These are phyloP conservation scores for Meloidogyne chitwoodi DNA, from an alignment of 1,140 invertebrate genomes.

Conservation along the genomic window DNA sequence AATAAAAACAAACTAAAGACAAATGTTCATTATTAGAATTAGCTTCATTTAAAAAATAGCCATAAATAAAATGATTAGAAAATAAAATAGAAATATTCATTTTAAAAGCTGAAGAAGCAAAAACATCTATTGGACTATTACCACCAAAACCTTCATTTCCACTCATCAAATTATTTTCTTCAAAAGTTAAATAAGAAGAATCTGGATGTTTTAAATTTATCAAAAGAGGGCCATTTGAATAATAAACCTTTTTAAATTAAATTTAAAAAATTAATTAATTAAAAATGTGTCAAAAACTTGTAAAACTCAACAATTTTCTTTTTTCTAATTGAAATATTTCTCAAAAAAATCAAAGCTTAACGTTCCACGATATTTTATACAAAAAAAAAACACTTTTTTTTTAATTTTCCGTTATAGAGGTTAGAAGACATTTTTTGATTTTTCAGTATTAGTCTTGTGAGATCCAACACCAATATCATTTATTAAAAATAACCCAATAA, in stretches of 20 bases:
- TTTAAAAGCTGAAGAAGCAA: conserved; percentile 77
- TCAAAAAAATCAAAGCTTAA: too few species aligned
- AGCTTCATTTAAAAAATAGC: conserved; percentile 65
- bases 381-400: too few species aligned
- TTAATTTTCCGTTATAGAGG: too few species aligned
- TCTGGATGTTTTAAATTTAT: conserved; percentile 70
- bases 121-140: conserved; percentile 93
- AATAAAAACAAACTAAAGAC: neutral
- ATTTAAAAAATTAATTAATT: too few species aligned
- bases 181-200: conserved; percentile 74
- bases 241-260: conserved; percentile 69
- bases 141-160: conserved; percentile 69
- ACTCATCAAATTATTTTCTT: conserved; percentile 66
- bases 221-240: conserved; percentile 84
- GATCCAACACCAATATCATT: too few species aligned
- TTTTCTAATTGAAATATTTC: too few species aligned
- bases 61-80: conserved; percentile 48
- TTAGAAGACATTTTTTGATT: too few species aligned
- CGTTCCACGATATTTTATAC: too few species aligned
- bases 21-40: conserved; percentile 28
- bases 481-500: too few species aligned
- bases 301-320: too few species aligned
- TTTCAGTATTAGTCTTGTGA: too few species aligned
- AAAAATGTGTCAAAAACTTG: too few species aligned
- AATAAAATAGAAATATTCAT: conserved; percentile 63